Conservation (phyloP, 2,888 invertebrate species). For the Lasioglossum calceatum region DNA sequence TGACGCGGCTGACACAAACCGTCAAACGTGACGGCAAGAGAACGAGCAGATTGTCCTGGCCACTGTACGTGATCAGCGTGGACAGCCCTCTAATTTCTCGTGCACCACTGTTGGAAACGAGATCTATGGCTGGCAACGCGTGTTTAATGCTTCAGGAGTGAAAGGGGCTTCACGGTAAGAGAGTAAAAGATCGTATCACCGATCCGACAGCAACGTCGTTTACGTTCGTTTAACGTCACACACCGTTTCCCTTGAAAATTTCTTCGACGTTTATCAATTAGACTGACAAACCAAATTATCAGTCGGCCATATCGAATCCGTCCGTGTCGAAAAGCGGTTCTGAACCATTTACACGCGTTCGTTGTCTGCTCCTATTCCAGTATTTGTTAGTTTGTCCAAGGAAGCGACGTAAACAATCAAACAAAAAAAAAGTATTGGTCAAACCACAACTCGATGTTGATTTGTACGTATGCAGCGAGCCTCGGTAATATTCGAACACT, state of each 20-base stretch:
- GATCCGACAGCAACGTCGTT: constrained; percentile 72
- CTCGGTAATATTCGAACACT: too few relatives aligned
- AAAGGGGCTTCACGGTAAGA: constrained; percentile 6
- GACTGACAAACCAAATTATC: background rate
- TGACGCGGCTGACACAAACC: constrained; percentile 76
- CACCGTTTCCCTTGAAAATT: background rate
- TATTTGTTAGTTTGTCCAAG: background rate
- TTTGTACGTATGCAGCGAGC: too few relatives aligned
- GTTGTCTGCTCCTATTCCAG: background rate
- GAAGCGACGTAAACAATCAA: too few relatives aligned
- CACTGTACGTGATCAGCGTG: constrained; percentile 77
- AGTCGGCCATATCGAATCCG: background rate
- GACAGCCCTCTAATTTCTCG: constrained; percentile 62
- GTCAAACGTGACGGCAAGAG: constrained; percentile 76
- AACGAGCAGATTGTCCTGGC: constrained; percentile 73
- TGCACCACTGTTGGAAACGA: constrained; percentile 38
- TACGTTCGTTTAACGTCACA: constrained; percentile 55
- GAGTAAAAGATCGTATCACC: constrained; percentile 43
- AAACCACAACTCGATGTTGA: background rate
- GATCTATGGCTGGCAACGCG: constrained; percentile 21
- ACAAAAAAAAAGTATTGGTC: too few relatives aligned
- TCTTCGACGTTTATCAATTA: constrained; percentile 3
- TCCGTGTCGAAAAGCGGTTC: background rate
- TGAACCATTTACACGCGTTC: background rate
- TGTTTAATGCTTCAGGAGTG: constrained; percentile 32